Evolutionary conservation across 2,797 vertebrate genomes (phyloP).

Genomic region (Apogon hyalosoma): DNA sequence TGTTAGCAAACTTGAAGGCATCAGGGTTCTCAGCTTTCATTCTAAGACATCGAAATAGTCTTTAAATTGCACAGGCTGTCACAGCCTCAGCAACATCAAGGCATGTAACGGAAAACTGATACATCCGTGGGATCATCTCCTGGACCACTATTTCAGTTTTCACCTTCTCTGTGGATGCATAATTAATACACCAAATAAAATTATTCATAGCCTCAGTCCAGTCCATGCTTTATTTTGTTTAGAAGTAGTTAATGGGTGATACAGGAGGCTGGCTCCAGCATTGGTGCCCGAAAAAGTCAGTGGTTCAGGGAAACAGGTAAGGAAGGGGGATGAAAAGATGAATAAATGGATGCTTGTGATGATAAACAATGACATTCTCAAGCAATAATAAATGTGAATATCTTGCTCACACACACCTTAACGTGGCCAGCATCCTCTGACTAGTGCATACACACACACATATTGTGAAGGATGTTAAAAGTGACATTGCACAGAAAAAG

Average conservation of each 20-base stretch:
- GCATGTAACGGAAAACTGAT: conserved; percentile 4
- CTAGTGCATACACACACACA: conserved; percentile 78
- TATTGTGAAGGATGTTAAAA: conserved; percentile 72
- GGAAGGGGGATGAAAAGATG: not conserved
- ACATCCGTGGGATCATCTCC: conserved; percentile 41
- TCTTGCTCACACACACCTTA: conserved; percentile 86
- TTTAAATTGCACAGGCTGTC: too few relatives aligned
- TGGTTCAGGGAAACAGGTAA: conserved; percentile 10
- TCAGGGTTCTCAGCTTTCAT: too few relatives aligned
- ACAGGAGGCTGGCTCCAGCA: conserved; percentile 38
- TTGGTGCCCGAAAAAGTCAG: conserved; percentile 23
- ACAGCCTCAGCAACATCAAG: conserved; percentile 7
- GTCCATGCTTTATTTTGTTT: not conserved
- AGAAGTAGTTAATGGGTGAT: conserved; percentile 8
- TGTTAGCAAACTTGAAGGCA: too few relatives aligned
- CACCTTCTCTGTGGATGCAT: not conserved
- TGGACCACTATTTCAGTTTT: conserved; percentile 31
- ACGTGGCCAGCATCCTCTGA: conserved; percentile 88
- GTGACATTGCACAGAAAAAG: conserved; percentile 46
- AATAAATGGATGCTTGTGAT: conserved; percentile 32
- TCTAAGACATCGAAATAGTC: too few relatives aligned
- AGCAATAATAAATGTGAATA: conserved; percentile 57
- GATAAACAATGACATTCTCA: conserved; percentile 41
- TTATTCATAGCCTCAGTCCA: not conserved
- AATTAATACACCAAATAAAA: conserved; percentile 2